Evolutionary conservation across 2,888 invertebrate species (phyloP).

Genomic region (Fragum fragum): DNA sequence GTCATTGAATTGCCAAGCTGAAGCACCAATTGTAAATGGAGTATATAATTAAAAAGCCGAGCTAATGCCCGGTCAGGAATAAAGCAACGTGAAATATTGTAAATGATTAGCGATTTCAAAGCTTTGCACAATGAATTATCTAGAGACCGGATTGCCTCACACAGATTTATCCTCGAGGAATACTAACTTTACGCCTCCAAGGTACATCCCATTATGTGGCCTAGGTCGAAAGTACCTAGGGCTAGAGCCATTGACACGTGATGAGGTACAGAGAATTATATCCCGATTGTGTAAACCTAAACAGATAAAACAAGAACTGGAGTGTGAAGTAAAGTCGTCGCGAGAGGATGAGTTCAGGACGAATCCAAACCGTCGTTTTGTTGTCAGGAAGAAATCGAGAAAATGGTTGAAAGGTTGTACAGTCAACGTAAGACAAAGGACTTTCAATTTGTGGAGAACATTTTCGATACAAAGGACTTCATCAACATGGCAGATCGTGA

Average conservation of each 20-base stretch:
- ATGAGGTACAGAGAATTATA: slow-evolving; percentile 50
- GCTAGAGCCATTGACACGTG: slow-evolving; percentile 59
- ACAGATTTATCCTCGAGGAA: slow-evolving; percentile 60
- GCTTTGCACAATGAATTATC: slow-evolving; percentile 71
- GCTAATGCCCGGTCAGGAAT: too few relatives aligned
- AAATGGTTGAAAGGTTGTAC: slow-evolving; percentile 59
- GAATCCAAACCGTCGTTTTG: slow-evolving; percentile 49
- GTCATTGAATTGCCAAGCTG: too few relatives aligned
- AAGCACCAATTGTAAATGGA: too few relatives aligned
- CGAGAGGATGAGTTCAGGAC: slow-evolving; percentile 22
- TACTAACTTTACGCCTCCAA: slow-evolving; percentile 60
- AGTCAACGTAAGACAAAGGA: slow-evolving; percentile 48
- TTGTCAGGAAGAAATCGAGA: slow-evolving; percentile 56
- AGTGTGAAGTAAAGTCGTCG: background rate
- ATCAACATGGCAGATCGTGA: slow-evolving; percentile 39
- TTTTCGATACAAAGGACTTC: slow-evolving; percentile 38
- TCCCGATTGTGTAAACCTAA: slow-evolving; percentile 66
- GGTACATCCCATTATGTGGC: slow-evolving; percentile 65
- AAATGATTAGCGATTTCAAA: too few relatives aligned
- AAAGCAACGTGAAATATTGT: too few relatives aligned
- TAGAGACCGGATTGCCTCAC: slow-evolving; percentile 71
- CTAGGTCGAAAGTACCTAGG: slow-evolving; percentile 68
- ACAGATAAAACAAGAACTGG: slow-evolving; percentile 19
- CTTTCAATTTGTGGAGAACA: slow-evolving; percentile 45
- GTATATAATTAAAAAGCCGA: too few relatives aligned